Base-by-base conservation (phyloP, 2,797 vertebrate species). In the Parauchenoglanis punctatus region DNA sequence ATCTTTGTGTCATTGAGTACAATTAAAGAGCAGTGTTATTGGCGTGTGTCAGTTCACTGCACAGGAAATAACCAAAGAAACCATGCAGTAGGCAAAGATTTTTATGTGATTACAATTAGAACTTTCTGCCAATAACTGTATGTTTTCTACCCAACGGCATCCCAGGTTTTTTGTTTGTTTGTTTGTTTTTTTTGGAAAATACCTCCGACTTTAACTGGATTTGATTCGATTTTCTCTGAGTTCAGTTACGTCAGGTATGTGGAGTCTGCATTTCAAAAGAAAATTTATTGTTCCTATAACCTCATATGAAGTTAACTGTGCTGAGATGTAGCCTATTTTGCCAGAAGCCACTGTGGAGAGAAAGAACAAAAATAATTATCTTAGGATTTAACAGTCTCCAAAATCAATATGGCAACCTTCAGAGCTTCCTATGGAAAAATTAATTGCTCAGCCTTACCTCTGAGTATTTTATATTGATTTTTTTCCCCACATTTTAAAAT, bases 321-420 rank as follows among this genome's bases (percentile, higher is more conserved):
- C 46, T 52, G 73, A 52, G 73, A 17, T 52, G 46, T n/a, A 52
- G 46, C 12, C 73, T 7, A 52, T 76, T 76, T 76, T 76, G 46
- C 4, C n/a, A n/a, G 46, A 52, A 76, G 25, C 25, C 11, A 25
- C 44, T 49, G 17, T 75, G 72, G 72, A 49, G 11, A 75, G 23
- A 46, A 70, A 63, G 17, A 85, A 65, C 44, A 17, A 52, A 65
- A 85, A 85, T 63, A 85, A 76, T 78, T 31, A 49, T 56, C 65
- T 72, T 73, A 3, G 31, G 65, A 70, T 81, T 86, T 46, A 17
- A 67, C 76, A 44, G 58, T 44, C 54, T 86, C 63, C 58, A 20
- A 40, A 52, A 78, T 85, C 75, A 56, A 78, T 78, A 56, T 17
- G 44, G 46, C 40, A 65, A 54, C 73, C 44, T 85, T 77, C 28